Base-by-base conservation (phyloP, 1,140 invertebrate species). In the Elymnias hypermnestra region DNA sequence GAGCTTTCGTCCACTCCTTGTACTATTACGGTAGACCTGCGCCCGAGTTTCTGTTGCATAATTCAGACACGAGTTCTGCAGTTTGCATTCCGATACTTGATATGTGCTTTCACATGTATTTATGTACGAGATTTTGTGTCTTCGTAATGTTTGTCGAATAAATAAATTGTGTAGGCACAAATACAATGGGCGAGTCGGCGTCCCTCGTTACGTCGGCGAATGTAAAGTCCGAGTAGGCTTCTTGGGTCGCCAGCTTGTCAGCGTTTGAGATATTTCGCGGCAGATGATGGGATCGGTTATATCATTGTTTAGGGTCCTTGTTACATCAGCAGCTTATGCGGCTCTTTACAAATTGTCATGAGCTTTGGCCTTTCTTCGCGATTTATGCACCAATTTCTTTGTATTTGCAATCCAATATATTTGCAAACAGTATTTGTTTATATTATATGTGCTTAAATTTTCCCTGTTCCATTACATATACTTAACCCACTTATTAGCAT, bases 51-150 rank as follows among this genome's bases (percentile, higher is more conserved):
- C 77, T 78, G 72, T 82, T 84, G 75, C 81, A 84, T 84, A 84
- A 84, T 84, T 76, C 77, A 81, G 74, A 63, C 76, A 65, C 74
- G 66, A 70, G 65, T 58, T 57, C 72, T 67, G 72, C 71, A 63
- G 81, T 84, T 82, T 82, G 77, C 81, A 82, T 82, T 82, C 77
- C 72, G 74, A 82, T 82, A 83, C 75, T 76, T 79, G 75, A 83
- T 83, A 78, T 79, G 77, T 79, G 75, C 73, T 79, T 81, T 78
- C 74, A 76, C 74, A 82, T 84, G 74, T 84, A 82, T 84, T 81
- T 84, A 84, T 83, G 76, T 76, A 83, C 78, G 65, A 77, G 77
- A 82, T 82, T 84, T 84, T 78, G 81, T 84, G 79, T 78, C 78
- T 77, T 72, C 71, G 71, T 81, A 81, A 84, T 84, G 77, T 83